Conservation (phyloP, 2,113 vertebrate genomes). For the Oncorhynchus masou region DNA sequence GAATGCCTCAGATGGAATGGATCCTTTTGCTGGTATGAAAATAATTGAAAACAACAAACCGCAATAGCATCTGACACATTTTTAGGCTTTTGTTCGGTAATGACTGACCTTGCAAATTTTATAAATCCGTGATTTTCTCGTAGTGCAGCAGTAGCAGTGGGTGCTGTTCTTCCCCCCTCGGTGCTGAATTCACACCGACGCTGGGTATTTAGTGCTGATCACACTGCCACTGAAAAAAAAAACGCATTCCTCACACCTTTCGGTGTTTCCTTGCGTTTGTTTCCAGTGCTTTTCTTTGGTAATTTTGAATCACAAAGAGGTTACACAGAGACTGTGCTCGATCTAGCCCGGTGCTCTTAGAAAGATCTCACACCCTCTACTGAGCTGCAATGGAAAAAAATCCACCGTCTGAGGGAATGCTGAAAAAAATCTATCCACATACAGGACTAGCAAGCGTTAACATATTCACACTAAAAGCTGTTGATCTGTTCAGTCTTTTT, state of each 20-base stretch:
- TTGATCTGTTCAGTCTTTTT: conserved; percentile 56
- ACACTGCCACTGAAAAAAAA: conserved; percentile 71
- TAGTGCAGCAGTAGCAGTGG: conserved; percentile 66
- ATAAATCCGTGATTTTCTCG: conserved; percentile 54
- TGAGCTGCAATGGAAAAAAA: conserved; percentile 94
- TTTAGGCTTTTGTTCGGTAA: conserved; percentile 43
- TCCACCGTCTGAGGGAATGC: conserved; percentile 87
- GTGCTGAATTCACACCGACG: conserved; percentile 81
- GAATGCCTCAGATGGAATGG: conserved; percentile 54
- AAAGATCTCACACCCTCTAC: conserved; percentile 95
- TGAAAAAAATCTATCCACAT: conserved; percentile 78
- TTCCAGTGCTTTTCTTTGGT: conserved; percentile 37
- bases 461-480: conserved; percentile 72
- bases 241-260: conserved; percentile 80
- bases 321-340: conserved; percentile 82
- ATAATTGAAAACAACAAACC: conserved; percentile 45
- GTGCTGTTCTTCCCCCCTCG: conserved; percentile 79
- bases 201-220: conserved; percentile 63
- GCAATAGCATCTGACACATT: conserved; percentile 49
- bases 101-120: conserved; percentile 83
- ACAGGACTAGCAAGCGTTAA: conserved; percentile 72
- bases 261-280: conserved; percentile 54
- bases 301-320: conserved; percentile 68
- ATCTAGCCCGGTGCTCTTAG: conserved; percentile 85
- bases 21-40: conserved; percentile 39